Evolutionary conservation across 2,113 vertebrate species (phyloP).

Genomic region (Nibea coibor): DNA sequence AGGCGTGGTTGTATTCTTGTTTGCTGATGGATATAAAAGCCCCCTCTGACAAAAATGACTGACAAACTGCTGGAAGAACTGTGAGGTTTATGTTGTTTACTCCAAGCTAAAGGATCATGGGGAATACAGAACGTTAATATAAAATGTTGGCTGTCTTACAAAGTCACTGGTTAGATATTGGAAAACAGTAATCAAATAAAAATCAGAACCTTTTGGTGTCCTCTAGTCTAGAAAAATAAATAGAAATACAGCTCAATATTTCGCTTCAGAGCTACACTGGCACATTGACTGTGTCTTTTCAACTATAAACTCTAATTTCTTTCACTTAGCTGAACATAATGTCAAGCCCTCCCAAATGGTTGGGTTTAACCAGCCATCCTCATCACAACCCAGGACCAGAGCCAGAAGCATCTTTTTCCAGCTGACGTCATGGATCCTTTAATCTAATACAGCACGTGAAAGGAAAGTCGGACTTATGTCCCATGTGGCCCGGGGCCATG

Average conservation of each 20-base stretch:
- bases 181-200: not conserved
- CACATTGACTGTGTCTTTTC: not conserved
- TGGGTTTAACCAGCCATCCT: not conserved
- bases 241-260: not conserved
- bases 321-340: not conserved
- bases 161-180: not conserved
- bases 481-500: constrained; percentile 30
- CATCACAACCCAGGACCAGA: not conserved
- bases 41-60: no score
- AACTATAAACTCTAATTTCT: not conserved
- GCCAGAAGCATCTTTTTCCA: constrained; percentile 33
- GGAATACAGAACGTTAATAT: not conserved
- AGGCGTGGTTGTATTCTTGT: not conserved
- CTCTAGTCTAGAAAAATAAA: not conserved
- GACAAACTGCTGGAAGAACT: no score
- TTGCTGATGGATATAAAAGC: not conserved
- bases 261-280: not conserved
- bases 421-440: constrained; percentile 47
- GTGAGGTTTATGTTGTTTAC: no score
- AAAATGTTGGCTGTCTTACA: not conserved
- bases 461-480: constrained; percentile 24
- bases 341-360: not conserved
- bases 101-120: not conserved
- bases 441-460: constrained; percentile 55
- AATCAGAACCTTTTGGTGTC: not conserved